A percentile compares a stretch with the other conserved stretches of the same genome.
Evolutionary conservation across 2,113 vertebrate species (phyloP).

Genomic region (Tetrax tetrax): DNA sequence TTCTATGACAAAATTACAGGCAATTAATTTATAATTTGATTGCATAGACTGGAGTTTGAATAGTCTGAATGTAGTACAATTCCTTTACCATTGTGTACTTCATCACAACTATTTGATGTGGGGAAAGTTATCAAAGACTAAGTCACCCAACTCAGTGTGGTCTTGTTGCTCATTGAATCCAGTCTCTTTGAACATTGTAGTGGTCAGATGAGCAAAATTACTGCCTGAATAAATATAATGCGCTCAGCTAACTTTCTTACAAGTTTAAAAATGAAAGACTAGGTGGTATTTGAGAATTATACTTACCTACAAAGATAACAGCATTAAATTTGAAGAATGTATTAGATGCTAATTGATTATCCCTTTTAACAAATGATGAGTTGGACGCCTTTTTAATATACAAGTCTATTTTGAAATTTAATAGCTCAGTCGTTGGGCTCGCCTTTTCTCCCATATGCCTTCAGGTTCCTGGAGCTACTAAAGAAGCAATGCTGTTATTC

Average conservation of each 20-base stretch:
- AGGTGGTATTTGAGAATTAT: neutral
- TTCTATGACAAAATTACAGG: neutral
- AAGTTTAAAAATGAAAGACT: neutral
- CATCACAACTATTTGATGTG: neutral
- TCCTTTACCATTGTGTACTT: neutral
- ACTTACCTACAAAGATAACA: neutral
- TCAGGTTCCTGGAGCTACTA: neutral
- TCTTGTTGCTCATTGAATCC: neutral
- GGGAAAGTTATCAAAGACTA: neutral
- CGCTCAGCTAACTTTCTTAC: neutral
- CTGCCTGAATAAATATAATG: neutral
- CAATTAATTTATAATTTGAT: neutral
- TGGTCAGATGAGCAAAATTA: neutral
- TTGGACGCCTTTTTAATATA: neutral
- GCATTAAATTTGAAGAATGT: neutral
- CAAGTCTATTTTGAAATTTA: neutral
- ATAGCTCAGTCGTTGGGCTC: neutral
- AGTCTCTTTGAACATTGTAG: neutral
- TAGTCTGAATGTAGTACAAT: neutral
- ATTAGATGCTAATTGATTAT: neutral
- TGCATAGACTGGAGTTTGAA: neutral
- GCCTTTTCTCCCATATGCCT: neutral
- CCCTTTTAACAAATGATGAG: neutral
- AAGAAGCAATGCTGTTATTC: neutral
- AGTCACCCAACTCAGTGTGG: neutral